Conservation (phyloP, 2,797 vertebrate species). For the Pseudomugil tenellus region DNA sequence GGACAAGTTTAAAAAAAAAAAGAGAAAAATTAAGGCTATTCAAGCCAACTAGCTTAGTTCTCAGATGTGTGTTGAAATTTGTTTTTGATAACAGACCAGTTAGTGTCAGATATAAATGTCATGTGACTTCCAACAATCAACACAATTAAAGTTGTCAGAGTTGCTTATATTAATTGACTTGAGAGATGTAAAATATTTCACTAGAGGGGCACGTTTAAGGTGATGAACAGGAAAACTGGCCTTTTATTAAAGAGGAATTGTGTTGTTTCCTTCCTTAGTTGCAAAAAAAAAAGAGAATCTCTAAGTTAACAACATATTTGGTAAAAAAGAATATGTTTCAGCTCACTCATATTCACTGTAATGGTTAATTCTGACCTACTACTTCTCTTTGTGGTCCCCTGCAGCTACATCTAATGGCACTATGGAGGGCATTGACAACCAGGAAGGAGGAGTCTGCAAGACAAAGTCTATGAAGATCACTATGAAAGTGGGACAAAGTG, state of each 20-base stretch:
- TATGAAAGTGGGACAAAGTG: slow-evolving; percentile 99
- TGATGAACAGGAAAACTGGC: slow-evolving; percentile 58
- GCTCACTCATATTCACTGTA: background rate
- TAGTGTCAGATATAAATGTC: slow-evolving; percentile 40
- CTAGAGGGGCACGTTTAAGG: slow-evolving; percentile 27
- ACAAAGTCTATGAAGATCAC: slow-evolving; percentile 99
- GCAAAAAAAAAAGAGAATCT: too few species aligned
- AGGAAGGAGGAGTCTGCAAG: slow-evolving; percentile 97
- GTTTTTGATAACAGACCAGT: slow-evolving; percentile 43
- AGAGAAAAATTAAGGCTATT: slow-evolving; percentile 7
- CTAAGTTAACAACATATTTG: slow-evolving; percentile 10
- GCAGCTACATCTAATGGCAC: slow-evolving; percentile 97
- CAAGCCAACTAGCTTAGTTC: slow-evolving; percentile 13
- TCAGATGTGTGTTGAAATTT: slow-evolving; percentile 6
- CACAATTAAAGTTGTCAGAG: slow-evolving; percentile 58
- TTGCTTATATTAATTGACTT: slow-evolving; percentile 73
- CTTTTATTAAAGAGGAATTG: slow-evolving; percentile 59
- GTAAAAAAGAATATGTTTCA: slow-evolving; percentile 7
- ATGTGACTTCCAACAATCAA: slow-evolving; percentile 49
- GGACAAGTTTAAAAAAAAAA: too few species aligned
- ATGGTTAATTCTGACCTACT: slow-evolving; percentile 33
- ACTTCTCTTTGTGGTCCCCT: slow-evolving; percentile 13
- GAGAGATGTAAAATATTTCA: slow-evolving; percentile 53
- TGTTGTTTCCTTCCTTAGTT: too few species aligned
- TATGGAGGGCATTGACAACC: slow-evolving; percentile 98